Conservation (phyloP, 2,888 invertebrate genomes). For the Sminthurinus aureus region DNA sequence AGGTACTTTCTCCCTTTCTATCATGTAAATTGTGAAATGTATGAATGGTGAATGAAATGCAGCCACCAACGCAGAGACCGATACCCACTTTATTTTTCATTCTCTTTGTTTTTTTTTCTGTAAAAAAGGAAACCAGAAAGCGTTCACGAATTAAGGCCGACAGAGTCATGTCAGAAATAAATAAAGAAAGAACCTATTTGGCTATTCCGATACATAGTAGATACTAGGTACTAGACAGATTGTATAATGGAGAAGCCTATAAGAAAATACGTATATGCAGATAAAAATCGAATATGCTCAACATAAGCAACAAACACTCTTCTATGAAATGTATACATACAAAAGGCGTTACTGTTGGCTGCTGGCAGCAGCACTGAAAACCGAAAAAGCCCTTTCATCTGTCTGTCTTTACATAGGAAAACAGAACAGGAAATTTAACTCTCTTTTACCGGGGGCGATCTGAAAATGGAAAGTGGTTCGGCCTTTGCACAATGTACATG, state of each 20-base stretch:
- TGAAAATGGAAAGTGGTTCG: neutral
- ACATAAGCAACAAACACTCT: neutral
- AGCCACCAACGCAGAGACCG: no score
- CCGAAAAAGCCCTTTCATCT: neutral
- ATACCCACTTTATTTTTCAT: no score
- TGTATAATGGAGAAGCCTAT: no score
- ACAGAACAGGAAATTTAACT: neutral
- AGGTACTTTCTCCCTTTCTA: neutral
- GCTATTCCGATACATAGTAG: no score
- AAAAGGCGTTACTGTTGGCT: neutral
- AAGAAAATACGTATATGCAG: no score
- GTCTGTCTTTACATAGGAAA: neutral
- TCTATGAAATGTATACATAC: neutral
- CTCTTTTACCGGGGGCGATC: neutral
- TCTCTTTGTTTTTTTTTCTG: no score
- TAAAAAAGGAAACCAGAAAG: no score
- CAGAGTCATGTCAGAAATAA: slow-evolving; percentile 7
- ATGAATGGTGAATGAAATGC: no score
- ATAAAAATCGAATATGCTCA: no score
- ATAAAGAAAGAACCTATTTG: neutral
- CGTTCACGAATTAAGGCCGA: neutral
- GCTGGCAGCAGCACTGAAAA: neutral
- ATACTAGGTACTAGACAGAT: no score
- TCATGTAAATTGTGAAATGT: neutral
- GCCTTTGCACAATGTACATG: no score